A percentile compares a stretch with the other conserved stretches of the same genome.
phyloP scores from a whole-genome alignment of 2,113 vertebrate genomes.

The Heterotilapia buettikoferi region DNA sequence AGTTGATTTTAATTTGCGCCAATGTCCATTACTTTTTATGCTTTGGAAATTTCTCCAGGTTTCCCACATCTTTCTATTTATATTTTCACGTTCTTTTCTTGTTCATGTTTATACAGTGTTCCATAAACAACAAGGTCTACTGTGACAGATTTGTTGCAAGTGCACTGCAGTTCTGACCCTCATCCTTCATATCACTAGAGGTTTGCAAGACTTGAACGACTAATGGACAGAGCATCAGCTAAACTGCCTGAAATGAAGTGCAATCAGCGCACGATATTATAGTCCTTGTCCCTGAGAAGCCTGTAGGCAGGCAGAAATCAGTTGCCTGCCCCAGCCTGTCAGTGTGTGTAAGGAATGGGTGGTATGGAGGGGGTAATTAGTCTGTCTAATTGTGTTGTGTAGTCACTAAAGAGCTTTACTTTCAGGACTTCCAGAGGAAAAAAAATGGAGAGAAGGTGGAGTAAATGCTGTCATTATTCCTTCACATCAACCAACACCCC shows the following conservation, averaged over 20 bases:
- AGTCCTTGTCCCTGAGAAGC: neutral
- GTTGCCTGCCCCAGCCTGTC: slow-evolving; percentile 53
- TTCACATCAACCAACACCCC: neutral
- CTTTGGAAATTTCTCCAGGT: neutral
- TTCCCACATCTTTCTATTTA: neutral
- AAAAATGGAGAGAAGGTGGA: neutral
- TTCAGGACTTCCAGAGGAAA: neutral
- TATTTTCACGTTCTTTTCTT: neutral
- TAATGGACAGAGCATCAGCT: neutral
- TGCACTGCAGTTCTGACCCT: neutral
- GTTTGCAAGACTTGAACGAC: neutral
- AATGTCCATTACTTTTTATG: neutral
- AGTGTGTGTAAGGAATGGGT: slow-evolving; percentile 35
- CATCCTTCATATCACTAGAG: neutral
- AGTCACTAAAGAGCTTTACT: slow-evolving; percentile 1
- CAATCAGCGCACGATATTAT: neutral
- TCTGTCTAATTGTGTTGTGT: slow-evolving; percentile 53
- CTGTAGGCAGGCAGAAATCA: neutral
- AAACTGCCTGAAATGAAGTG: neutral
- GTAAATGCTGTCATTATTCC: slow-evolving; percentile 23
- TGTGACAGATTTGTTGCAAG: neutral
- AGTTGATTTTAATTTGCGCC: neutral
- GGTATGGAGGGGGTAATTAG: slow-evolving; percentile 60
- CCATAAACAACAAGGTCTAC: neutral
- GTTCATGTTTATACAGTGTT: neutral